Evolutionary conservation across 2,888 invertebrate species (phyloP).

Genomic region (Abrostola triplasia): DNA sequence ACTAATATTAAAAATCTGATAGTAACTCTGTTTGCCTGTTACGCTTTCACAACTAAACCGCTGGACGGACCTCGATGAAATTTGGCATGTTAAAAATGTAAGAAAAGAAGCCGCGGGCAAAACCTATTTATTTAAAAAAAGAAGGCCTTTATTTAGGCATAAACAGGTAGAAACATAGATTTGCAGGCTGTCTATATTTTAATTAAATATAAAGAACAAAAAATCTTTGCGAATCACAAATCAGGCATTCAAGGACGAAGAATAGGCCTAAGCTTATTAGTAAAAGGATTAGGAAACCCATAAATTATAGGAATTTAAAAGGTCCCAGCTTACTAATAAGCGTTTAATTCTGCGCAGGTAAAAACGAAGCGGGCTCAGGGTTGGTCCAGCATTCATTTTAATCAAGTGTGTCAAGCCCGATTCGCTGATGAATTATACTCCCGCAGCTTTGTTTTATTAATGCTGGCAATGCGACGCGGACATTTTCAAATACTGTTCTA

Average conservation of each 20-base stretch:
- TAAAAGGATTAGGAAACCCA: slow-evolving; percentile 63
- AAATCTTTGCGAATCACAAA: not conserved
- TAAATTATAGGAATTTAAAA: slow-evolving; percentile 73
- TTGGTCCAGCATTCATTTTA: slow-evolving; percentile 70
- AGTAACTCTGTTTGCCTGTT: no score
- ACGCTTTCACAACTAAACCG: no score
- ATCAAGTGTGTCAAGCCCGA: slow-evolving; percentile 73
- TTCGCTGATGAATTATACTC: slow-evolving; percentile 68
- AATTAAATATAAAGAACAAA: no score
- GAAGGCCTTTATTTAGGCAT: no score
- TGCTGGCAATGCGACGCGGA: slow-evolving; percentile 35
- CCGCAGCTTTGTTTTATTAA: slow-evolving; percentile 58
- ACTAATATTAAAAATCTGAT: no score
- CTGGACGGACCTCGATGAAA: no score
- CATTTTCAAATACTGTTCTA: slow-evolving; percentile 30
- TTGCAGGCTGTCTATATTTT: no score
- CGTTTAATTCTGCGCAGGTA: slow-evolving; percentile 71
- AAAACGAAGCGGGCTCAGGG: slow-evolving; percentile 58
- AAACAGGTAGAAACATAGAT: no score
- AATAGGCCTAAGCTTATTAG: slow-evolving; percentile 63
- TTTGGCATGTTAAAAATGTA: no score
- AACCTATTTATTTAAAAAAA: no score
- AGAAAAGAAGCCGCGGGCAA: no score
- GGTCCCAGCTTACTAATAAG: slow-evolving; percentile 66
- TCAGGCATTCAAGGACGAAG: slow-evolving; percentile 12